Conservation (phyloP, 2,888 invertebrate species). For the Ligdia adustata region DNA sequence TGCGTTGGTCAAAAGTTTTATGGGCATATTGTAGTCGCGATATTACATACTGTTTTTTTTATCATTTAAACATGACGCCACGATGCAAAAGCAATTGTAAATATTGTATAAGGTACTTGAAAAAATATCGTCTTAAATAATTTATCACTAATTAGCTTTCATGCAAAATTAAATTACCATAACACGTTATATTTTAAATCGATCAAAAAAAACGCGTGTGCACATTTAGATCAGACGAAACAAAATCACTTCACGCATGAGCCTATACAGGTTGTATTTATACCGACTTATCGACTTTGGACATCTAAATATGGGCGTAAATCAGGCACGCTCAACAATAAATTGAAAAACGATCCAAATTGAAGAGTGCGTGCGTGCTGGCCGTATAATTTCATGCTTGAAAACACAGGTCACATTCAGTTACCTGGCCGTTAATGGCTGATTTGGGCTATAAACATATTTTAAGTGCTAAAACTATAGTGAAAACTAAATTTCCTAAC, state of each 20-base stretch:
- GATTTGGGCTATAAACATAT: constrained; percentile 10
- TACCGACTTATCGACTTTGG: constrained; percentile 15
- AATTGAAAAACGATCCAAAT: constrained; percentile 26
- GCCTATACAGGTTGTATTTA: constrained; percentile 9
- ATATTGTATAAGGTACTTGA: too few relatives aligned
- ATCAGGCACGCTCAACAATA: constrained; percentile 22
- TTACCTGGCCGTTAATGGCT: constrained; percentile 15
- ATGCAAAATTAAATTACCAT: too few relatives aligned
- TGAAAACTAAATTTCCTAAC: neutral
- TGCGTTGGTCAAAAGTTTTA: too few relatives aligned
- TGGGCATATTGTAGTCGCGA: too few relatives aligned
- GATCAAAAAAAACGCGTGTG: constrained; percentile 10
- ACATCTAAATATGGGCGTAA: constrained; percentile 23
- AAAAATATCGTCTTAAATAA: too few relatives aligned
- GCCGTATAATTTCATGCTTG: constrained; percentile 25
- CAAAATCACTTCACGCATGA: constrained; percentile 15
- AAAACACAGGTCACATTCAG: constrained; percentile 23
- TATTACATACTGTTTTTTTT: too few relatives aligned
- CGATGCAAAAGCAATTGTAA: too few relatives aligned
- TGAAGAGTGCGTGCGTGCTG: constrained; percentile 20
- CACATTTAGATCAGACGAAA: neutral
- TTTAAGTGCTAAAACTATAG: constrained; percentile 7
- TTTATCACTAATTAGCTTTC: too few relatives aligned
- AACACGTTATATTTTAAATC: too few relatives aligned
- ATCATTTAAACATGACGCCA: too few relatives aligned